Evolutionary conservation across 2,113 vertebrate genomes (phyloP).

Genomic region (Cyanocitta stelleri): DNA sequence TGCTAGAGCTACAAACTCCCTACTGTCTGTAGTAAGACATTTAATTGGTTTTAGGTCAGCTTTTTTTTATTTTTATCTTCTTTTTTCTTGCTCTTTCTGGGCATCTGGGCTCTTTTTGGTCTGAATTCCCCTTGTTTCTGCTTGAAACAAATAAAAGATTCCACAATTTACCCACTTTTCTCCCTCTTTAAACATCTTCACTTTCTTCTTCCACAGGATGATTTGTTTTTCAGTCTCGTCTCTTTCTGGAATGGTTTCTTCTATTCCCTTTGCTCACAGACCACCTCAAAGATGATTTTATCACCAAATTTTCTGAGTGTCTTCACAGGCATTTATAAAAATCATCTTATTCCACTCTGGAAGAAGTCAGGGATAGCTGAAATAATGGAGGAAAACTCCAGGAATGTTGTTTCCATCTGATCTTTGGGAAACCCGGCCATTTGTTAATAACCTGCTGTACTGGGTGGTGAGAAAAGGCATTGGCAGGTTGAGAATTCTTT

Average conservation of each 20-base stretch:
- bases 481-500: background rate
- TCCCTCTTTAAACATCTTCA: background rate
- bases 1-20: background rate
- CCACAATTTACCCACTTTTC: background rate
- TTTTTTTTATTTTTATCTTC: background rate
- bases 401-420: background rate
- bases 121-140: background rate
- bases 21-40: background rate
- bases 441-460: background rate
- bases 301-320: background rate
- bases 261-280: background rate
- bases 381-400: background rate
- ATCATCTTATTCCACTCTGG: background rate
- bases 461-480: background rate
- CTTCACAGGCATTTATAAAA: background rate
- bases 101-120: background rate
- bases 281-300: background rate
- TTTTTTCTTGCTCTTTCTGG: background rate
- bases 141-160: background rate
- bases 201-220: background rate
- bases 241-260: background rate
- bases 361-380: background rate
- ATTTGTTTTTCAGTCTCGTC: background rate
- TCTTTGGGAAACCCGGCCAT: background rate
- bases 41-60: background rate